These are phyloP conservation scores for Rugalucina vietnamica DNA, from an alignment of 2,888 invertebrate genomes.

Conservation along the genomic window DNA sequence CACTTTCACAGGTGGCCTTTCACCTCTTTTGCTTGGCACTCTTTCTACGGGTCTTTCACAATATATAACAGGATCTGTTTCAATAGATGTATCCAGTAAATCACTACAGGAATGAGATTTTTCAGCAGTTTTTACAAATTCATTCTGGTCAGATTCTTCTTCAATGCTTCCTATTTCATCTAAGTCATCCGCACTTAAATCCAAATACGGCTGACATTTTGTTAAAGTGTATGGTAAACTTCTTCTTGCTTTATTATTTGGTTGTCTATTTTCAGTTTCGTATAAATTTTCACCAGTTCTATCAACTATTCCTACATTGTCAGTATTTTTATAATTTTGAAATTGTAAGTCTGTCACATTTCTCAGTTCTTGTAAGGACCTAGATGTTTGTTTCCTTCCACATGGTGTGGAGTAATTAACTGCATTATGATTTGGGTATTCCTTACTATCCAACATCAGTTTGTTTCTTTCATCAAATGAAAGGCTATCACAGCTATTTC, in stretches of 20 bases:
- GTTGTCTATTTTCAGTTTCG: not conserved
- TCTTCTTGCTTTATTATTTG: not conserved
- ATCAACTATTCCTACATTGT: too few relatives aligned
- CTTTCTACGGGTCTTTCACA: constrained; percentile 7
- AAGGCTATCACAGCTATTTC: not conserved
- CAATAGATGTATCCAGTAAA: constrained; percentile 31
- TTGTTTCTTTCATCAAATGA: not conserved
- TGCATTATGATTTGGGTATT: not conserved
- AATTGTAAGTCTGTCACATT: not conserved
- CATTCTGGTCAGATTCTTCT: constrained; percentile 14
- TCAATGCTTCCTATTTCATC: constrained; percentile 26
- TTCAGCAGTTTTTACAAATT: not conserved
- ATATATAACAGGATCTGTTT: not conserved
- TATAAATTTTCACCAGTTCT: too few relatives aligned
- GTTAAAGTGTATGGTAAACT: not conserved
- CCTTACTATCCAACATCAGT: not conserved
- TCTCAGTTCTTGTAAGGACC: constrained; percentile 2
- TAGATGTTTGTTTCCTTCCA: not conserved
- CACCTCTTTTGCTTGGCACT: constrained; percentile 25
- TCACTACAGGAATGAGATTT: constrained; percentile 56
- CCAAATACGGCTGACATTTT: constrained; percentile 15
- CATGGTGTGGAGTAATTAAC: not conserved
- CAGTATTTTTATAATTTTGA: not conserved
- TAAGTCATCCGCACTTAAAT: constrained; percentile 57
- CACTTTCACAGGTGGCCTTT: constrained; percentile 50